Percentiles rank a stretch among this genome's conserved stretches.
phyloP scores from a whole-genome alignment of 2,888 invertebrate species.

The Amiota mariae region DNA sequence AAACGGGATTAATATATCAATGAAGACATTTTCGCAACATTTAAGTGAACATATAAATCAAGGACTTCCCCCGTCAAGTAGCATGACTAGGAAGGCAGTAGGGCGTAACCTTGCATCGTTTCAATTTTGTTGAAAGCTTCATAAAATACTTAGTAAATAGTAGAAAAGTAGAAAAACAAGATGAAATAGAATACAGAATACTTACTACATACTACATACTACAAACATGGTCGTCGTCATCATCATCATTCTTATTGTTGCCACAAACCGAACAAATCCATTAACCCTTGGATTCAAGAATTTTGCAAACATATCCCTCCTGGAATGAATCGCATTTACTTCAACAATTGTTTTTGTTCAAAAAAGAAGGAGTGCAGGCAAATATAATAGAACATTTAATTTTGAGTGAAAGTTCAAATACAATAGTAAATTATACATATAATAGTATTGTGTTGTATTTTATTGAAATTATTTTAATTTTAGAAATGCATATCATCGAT shows the following conservation, averaged over 20 bases:
- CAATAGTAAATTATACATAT: slow-evolving; percentile 2
- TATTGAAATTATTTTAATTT: no score
- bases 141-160: background rate
- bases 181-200: no score
- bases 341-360: background rate
- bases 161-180: background rate
- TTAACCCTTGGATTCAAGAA: slow-evolving; percentile 6
- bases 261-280: slow-evolving; percentile 21
- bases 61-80: slow-evolving; percentile 31
- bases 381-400: no score
- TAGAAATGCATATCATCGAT: no score
- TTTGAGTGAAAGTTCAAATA: background rate
- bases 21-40: slow-evolving; percentile 55
- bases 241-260: slow-evolving; percentile 7
- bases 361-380: background rate
- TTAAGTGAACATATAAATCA: slow-evolving; percentile 59
- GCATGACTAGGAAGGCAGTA: background rate
- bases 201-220: no score
- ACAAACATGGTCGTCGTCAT: background rate
- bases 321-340: no score
- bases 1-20: slow-evolving; percentile 57
- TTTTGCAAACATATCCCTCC: slow-evolving; percentile 5
- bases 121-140: slow-evolving; percentile 5
- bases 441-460: background rate
- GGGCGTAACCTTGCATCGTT: background rate